Percentiles rank a stretch among this genome's conserved stretches.
Evolutionary conservation across 2,888 invertebrate species (phyloP).

Genomic region (Eupithecia centaureata): DNA sequence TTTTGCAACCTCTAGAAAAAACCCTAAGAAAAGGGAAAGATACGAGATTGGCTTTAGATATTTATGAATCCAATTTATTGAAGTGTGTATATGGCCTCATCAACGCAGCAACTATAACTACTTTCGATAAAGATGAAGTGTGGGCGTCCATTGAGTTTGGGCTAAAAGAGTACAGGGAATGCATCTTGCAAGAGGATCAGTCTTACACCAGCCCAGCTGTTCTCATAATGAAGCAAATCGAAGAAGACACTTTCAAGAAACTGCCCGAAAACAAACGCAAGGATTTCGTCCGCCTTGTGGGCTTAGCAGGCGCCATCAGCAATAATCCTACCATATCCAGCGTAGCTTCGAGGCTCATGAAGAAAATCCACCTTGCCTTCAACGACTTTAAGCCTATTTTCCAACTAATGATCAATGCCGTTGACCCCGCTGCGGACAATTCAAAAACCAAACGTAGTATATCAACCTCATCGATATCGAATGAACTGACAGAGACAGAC

Average conservation of each 20-base stretch:
- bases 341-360: conserved; percentile 86
- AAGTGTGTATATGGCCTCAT: conserved; percentile 83
- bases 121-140: conserved; percentile 70
- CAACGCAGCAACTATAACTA: conserved; percentile 75
- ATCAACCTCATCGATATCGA: conserved; percentile 75
- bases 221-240: conserved; percentile 83
- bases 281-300: conserved; percentile 78
- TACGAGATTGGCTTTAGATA: conserved; percentile 65
- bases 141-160: conserved; percentile 85
- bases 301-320: conserved; percentile 82
- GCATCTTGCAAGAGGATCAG: conserved; percentile 66
- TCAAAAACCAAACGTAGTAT: conserved; percentile 77
- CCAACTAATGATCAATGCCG: conserved; percentile 83
- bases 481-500: conserved; percentile 85
- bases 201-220: conserved; percentile 71
- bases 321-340: conserved; percentile 85
- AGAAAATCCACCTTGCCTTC: conserved; percentile 86
- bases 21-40: conserved; percentile 49
- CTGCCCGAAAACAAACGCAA: conserved; percentile 76
- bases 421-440: conserved; percentile 65
- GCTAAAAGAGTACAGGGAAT: conserved; percentile 80
- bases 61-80: conserved; percentile 82
- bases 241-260: conserved; percentile 80
- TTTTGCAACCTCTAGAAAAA: conserved; percentile 59
- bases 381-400: conserved; percentile 84